These are phyloP conservation scores for Acleris sparsana DNA, from an alignment of 2,888 invertebrate species.

Conservation along the genomic window DNA sequence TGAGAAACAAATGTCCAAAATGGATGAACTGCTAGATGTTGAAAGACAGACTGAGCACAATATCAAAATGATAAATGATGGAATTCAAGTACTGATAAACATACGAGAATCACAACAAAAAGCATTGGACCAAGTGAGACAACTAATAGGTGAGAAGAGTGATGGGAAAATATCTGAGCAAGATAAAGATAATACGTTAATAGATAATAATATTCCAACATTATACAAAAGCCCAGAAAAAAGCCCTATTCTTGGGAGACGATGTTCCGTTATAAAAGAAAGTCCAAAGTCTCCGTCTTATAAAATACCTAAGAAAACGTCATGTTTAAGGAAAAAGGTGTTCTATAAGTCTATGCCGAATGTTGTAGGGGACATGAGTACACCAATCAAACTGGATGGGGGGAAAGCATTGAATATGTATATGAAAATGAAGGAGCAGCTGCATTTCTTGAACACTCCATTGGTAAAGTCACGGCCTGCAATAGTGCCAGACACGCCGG, in stretches of 20 bases:
- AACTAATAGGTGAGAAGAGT: conserved; percentile 57
- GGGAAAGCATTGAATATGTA: conserved; percentile 65
- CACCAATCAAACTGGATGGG: conserved; percentile 56
- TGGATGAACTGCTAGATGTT: conserved; percentile 58
- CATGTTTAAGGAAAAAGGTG: conserved; percentile 62
- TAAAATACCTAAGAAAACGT: conserved; percentile 68
- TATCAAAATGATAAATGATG: conserved; percentile 60
- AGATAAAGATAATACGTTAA: conserved; percentile 48
- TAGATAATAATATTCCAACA: conserved; percentile 44
- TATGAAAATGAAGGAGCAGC: conserved; percentile 69
- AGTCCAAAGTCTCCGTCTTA: conserved; percentile 64
- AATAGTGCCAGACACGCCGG: conserved; percentile 60
- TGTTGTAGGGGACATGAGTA: conserved; percentile 48
- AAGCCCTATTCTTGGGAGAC: conserved; percentile 44
- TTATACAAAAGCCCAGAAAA: conserved; percentile 43
- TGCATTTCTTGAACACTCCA: conserved; percentile 71
- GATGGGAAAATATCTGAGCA: conserved; percentile 40
- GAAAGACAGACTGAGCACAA: conserved; percentile 57
- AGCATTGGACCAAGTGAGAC: conserved; percentile 56
- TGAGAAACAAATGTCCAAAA: conserved; percentile 48
- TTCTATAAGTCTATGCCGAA: conserved; percentile 68
- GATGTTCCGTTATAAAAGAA: conserved; percentile 59
- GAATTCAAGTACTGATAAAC: conserved; percentile 53
- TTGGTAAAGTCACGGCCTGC: conserved; percentile 47
- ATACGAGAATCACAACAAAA: conserved; percentile 61